A percentile compares a stretch with the other conserved stretches of the same genome.
Evolutionary conservation across 2,888 invertebrate genomes (phyloP).

Genomic region (Bellardia pandia): DNA sequence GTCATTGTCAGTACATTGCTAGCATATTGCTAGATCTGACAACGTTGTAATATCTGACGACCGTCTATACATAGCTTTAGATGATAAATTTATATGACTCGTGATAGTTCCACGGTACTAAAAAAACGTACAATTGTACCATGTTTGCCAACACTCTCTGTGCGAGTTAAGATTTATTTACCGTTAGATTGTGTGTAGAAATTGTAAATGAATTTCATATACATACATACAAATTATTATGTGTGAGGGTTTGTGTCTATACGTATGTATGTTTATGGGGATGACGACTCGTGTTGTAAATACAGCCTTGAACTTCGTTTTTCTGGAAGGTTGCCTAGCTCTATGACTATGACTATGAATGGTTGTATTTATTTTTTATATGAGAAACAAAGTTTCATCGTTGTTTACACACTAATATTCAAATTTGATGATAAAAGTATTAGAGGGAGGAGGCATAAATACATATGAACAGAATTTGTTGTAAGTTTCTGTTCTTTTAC

Average conservation of each 20-base stretch:
- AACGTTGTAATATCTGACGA: too few species aligned
- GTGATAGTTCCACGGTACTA: too few species aligned
- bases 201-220: not conserved
- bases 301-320: conserved; percentile 74
- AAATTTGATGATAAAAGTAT: not conserved
- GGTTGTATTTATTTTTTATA: conserved; percentile 29
- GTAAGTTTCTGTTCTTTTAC: not conserved
- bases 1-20: too few species aligned
- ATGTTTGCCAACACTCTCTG: too few species aligned
- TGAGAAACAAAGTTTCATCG: conserved; percentile 22
- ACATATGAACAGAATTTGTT: not conserved
- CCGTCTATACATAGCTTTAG: too few species aligned
- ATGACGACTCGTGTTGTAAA: conserved; percentile 63
- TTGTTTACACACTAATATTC: conserved; percentile 23
- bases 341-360: conserved; percentile 31
- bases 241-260: not conserved
- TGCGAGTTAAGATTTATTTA: conserved; percentile 7
- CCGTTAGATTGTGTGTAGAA: conserved; percentile 35
- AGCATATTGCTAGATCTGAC: too few species aligned
- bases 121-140: too few species aligned
- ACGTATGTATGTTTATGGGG: conserved; percentile 13
- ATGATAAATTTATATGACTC: too few species aligned
- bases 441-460: not conserved
- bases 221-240: not conserved
- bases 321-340: conserved; percentile 61